These are phyloP conservation scores for Noctilio leporinus DNA, from an alignment of 2,113 vertebrate genomes.

Conservation along the genomic window DNA sequence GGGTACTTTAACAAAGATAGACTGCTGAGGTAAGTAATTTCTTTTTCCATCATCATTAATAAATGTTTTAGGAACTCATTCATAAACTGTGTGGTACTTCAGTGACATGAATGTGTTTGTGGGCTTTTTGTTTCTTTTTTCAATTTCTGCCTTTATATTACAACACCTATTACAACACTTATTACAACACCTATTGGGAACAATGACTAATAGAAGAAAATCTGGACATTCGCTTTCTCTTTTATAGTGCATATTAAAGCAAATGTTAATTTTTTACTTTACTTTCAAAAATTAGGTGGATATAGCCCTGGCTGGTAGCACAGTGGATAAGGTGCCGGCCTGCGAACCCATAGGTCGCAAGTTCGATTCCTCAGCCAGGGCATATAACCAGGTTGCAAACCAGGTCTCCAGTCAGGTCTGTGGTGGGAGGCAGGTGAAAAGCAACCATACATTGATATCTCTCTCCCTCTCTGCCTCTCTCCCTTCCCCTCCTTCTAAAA, in stretches of 20 bases:
- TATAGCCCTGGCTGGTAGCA: no score
- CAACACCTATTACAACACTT: neutral
- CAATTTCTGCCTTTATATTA: neutral
- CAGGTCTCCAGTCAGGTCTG: no score
- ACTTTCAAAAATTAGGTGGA: neutral
- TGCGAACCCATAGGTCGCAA: no score
- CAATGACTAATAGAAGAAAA: neutral
- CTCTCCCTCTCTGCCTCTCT: no score
- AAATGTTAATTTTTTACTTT: neutral
- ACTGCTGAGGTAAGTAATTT: conserved; percentile 35
- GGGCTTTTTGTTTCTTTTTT: neutral
- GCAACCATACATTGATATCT: no score
- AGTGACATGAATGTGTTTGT: conserved; percentile 18
- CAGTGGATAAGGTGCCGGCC: no score
- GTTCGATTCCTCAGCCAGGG: no score
- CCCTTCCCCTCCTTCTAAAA: no score
- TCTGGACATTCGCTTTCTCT: neutral
- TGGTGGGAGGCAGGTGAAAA: no score
- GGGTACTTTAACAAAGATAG: neutral
- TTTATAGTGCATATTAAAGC: neutral
- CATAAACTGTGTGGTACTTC: conserved; percentile 32
- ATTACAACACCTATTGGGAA: neutral
- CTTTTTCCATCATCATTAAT: conserved; percentile 28
- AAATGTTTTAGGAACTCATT: conserved; percentile 55
- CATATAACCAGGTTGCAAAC: no score